Evolutionary conservation across 2,888 invertebrate genomes (phyloP), one percentile per base, ranked within the genome.

Genomic region (Cyrtodaria siliqua): DNA sequence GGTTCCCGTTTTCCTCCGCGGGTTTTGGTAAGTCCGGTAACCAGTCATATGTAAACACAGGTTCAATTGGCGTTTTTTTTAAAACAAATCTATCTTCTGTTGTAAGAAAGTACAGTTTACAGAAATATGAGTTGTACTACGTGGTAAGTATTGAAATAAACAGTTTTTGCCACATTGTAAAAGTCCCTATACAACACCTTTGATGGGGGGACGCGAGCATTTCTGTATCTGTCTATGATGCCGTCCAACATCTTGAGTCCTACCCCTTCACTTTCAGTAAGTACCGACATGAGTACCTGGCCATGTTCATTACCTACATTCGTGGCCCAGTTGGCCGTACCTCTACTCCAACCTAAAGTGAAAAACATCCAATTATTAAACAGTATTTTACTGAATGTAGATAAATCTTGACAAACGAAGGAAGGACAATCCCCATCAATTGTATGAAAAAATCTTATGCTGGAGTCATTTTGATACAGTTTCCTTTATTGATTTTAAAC

Each of bases 191-290:
- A 82, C 56, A 86, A 50, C 2, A 80, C 57, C 29, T 67, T 24
- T n/a, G 86, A 82, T 12, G 82, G 76, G 16, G 53, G 55, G 12
- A 75, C 64, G 16, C 50, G 59, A 40, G 82, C 82, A 40, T 56
- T 40, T 1, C 26, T 23, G 50, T 85, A 85, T 0, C 85, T 64
- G 12, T 12, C 16, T 14, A 74, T 49, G 26, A 82, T 38, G 14
- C 83, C 81, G 29, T 64, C 23, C 1, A 68, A 18, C 85, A 83
- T 85, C 9, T 26, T 23, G 0, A 82, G 60, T 1, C 76, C 74
- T 38, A 40, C 27, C 0, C 83, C 84, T 55, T 86, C 85, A n/a
- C 66, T 52, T 9, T 62, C 60, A n/a, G 84, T 86, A 2, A 86
- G 68, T 0, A 84, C 86, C 1, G 63, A 64, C 77, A 83, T 81